Evolutionary conservation across 1,140 invertebrate species (phyloP), one percentile per base, ranked within the genome.

Genomic region (Heliothis subflexa): DNA sequence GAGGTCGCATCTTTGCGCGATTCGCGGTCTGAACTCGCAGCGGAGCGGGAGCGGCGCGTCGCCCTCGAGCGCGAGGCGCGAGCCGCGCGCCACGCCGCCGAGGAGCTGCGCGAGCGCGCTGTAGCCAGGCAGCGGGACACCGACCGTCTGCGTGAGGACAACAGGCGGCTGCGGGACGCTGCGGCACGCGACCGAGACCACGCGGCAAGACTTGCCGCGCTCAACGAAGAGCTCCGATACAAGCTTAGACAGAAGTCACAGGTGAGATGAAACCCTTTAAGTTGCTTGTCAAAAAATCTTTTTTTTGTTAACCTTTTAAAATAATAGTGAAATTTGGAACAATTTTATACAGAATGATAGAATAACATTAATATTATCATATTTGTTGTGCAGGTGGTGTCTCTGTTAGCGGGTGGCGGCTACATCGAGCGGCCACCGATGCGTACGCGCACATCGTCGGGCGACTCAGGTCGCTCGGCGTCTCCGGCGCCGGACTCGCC

Each of bases 191-290:
- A 98, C 87, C 94, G 95, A 0, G 97, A 97, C 82, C 97, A 97
- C 64, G 97, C 97, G 77, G 96, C 97, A 71, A 95, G 97, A 12
- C 89, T 98, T 4, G 96, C 96, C 0, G 97, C 97, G 84, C 96
- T 97, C 84, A 98, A 98, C 88, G 98, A 99, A 94, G 97, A 98
- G 92, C 94, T 99, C 1, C 96, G 97, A 85, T 99, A 97, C 96
- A 97, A 97, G 89, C 95, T 99, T 66, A 96, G 97, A 85, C 97
- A 97, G 83, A 97, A 97, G 86, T 96, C 96, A 47, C 96, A 97
- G 86, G 96, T 97, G 3, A 9, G 33, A 40, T 5, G 33, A 40
- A 40, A 40, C 33, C 33, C 7, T 40, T 40, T 7, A 40, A 25
- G 21, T 25, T 25, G 21, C 33, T 40, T 40, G 9, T 9, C 3